Percentiles rank a stretch among this genome's conserved stretches.
phyloP scores from a whole-genome alignment of 2,113 vertebrate species.

The Erythrocercus mccallii region DNA sequence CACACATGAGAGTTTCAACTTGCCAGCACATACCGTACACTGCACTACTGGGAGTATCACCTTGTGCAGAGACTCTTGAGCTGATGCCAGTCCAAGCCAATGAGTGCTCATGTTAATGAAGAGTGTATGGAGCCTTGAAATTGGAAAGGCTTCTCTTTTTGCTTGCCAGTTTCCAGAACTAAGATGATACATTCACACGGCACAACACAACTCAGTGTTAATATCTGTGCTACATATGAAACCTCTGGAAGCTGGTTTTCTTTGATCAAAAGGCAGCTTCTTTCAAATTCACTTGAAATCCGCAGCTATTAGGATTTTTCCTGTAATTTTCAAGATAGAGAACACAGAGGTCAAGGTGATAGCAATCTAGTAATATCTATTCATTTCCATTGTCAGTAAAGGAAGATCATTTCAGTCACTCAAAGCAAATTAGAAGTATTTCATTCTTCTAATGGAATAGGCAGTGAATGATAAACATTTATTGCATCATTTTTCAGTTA shows the following conservation, averaged over 20 bases:
- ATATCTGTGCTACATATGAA: not conserved
- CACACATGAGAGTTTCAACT: not conserved
- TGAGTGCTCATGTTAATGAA: not conserved
- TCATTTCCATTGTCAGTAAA: not conserved
- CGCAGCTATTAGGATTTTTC: not conserved
- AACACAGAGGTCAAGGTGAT: not conserved
- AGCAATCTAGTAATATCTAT: not conserved
- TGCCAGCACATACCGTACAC: not conserved
- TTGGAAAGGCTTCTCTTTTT: not conserved
- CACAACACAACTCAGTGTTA: not conserved
- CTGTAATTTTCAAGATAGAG: not conserved
- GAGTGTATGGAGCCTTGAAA: not conserved
- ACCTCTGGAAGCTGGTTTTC: not conserved
- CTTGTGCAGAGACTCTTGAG: not conserved
- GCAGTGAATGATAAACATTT: not conserved
- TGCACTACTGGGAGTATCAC: not conserved
- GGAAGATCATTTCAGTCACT: not conserved
- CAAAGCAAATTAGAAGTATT: not conserved
- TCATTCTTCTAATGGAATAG: not conserved
- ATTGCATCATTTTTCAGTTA: not conserved
- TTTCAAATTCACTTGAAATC: not conserved
- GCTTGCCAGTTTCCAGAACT: not conserved
- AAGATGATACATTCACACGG: not conserved
- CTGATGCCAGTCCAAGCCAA: not conserved
- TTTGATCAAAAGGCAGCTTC: not conserved